Conservation (phyloP, 2,888 invertebrate genomes). For the Lamproptera curius region DNA sequence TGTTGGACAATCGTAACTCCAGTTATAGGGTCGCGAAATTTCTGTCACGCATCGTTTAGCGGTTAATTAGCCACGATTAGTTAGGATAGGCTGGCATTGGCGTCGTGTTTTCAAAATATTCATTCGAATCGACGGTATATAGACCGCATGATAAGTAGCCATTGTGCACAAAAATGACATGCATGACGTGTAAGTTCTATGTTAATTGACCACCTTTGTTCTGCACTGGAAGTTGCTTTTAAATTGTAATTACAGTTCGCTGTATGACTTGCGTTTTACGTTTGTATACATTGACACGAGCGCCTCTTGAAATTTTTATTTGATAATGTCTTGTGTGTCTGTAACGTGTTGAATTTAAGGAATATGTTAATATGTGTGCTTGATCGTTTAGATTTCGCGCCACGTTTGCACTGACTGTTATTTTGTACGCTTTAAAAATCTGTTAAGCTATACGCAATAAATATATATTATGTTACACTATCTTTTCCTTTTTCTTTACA, state of each 20-base stretch:
- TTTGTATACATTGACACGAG: not conserved
- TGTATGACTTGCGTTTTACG: slow-evolving; percentile 2
- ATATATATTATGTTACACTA: not conserved
- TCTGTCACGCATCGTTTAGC: not conserved
- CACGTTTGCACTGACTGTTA: not conserved
- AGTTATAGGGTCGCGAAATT: slow-evolving; percentile 1
- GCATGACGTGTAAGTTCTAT: not conserved
- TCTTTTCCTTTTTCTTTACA: not conserved
- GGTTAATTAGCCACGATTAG: slow-evolving; percentile 6
- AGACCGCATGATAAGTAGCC: slow-evolving; percentile 6
- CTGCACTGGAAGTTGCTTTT: not conserved
- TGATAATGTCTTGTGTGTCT: too few species aligned
- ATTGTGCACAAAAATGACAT: slow-evolving; percentile 9
- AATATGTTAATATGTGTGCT: too few species aligned
- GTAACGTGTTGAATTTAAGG: too few species aligned
- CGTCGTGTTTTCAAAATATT: slow-evolving; percentile 1
- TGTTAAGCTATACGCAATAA: not conserved
- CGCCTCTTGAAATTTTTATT: not conserved
- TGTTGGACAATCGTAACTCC: slow-evolving; percentile 5
- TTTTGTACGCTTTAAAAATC: not conserved
- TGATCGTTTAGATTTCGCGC: too few species aligned
- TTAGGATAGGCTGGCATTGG: not conserved
- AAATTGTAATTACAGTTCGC: not conserved
- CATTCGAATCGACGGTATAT: slow-evolving; percentile 10
- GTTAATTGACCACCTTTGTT: not conserved